Evolutionary conservation across 1,140 invertebrate species (phyloP).

Genomic region (Dreissena polymorpha): DNA sequence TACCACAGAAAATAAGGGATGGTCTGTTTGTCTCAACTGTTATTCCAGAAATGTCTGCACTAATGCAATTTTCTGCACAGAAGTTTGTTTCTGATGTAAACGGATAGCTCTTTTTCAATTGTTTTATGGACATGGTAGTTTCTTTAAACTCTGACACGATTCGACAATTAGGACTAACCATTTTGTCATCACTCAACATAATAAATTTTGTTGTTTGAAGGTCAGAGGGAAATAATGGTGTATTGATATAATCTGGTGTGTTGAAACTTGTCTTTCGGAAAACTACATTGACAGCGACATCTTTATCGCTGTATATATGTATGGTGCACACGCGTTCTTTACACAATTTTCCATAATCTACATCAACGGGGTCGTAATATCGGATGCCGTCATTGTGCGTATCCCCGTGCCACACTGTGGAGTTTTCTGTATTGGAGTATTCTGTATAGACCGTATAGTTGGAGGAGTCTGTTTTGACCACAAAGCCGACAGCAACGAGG

Average conservation of each 20-base stretch:
- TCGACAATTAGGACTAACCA: too few relatives aligned
- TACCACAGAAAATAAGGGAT: constrained; percentile 13
- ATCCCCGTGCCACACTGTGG: neutral
- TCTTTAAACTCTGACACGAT: too few relatives aligned
- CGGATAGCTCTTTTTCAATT: too few relatives aligned
- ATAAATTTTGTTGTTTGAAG: neutral
- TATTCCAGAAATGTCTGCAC: constrained; percentile 6
- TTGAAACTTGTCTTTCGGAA: neutral
- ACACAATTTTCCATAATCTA: neutral
- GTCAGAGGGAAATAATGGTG: too few relatives aligned
- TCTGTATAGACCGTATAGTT: too few relatives aligned
- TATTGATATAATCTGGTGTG: too few relatives aligned
- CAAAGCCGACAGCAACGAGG: neutral
- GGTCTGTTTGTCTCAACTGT: constrained; percentile 4
- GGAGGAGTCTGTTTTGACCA: neutral
- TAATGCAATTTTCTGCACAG: too few relatives aligned
- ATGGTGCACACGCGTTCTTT: neutral
- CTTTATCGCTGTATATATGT: constrained; percentile 10
- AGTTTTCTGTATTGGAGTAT: too few relatives aligned
- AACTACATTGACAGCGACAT: constrained; percentile 21
- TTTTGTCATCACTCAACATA: neutral
- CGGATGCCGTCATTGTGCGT: neutral
- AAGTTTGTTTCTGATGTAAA: too few relatives aligned
- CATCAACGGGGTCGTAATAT: neutral
- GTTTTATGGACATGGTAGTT: too few relatives aligned